Base-by-base conservation (phyloP, 1,140 invertebrate genomes). In the Tribolium castaneum region DNA sequence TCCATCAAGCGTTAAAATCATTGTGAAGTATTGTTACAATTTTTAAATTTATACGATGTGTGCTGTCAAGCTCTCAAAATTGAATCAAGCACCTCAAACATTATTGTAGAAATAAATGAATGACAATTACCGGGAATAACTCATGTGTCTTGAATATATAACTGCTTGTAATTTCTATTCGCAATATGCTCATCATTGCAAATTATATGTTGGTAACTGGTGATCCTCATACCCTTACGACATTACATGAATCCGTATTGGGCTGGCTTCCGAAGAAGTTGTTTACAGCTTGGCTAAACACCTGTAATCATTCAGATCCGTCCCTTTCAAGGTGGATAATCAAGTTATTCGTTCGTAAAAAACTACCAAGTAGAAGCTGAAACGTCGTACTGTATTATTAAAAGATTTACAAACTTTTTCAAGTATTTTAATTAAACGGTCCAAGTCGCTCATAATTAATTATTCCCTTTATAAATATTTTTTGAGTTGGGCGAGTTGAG, bases 141-240 rank as follows among this genome's bases (percentile, higher is more conserved):
- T 5, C 14, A 66, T 35, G 25, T 30, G 30, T 9, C n/a, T 14
- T n/a, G 59, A 66, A 13, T 22, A 30, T 66, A 45, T 45, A 66
- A 66, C 59, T 66, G 19, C 10, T 73, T 54, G 49, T 73, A 73
- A 73, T 73, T 54, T 16, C 71, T 54, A 35, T 73, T 54, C 71
- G 45, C 71, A 73, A 54, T 73, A 73, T 54, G 22, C 71, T 73
- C 71, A 73, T 73, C 71, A 73, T 54, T 73, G 25, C 52, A 73
- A 73, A 73, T 73, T 73, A 73, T n/a, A 73, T n/a, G 50, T 49
- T 73, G 71, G 49, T 14, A 73, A 39, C 50, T 54, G 50, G 49
- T 73, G 30, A 19, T 73, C 71, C 52, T 72, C 9, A 51, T 73
- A 54, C 49, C 52, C 7, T 16, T 51, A 72, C 50, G 70, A 73